Evolutionary conservation across 2,113 vertebrate genomes (phyloP), one percentile per base, ranked within the genome.

Genomic region (Bubo bubo): DNA sequence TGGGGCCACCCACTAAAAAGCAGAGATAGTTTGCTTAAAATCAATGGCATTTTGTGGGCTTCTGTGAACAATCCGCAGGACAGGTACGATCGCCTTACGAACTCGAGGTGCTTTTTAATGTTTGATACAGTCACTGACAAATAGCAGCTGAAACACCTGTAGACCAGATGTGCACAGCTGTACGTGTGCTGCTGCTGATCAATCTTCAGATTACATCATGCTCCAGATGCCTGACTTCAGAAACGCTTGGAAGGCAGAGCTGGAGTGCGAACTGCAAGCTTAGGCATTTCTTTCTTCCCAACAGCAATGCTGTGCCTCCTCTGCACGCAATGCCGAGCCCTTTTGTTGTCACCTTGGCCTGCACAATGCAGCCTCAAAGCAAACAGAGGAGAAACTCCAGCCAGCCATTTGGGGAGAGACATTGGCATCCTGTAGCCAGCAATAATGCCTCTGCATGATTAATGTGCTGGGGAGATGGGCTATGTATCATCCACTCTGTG

Each of bases 101-200:
- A 64, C 55, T 59, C 0, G 1, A 43, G 86, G 82, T 64, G 72
- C 79, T 81, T 91, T 91, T 76, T 72, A 86, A 64, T 26, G 64
- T 80, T 83, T 1, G 2, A 11, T 66, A 35, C 18, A 49, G 68
- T 30, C 81, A 13, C 60, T 84, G 92, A 91, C 76, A 87, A 74
- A 86, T 2, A 74, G 95, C 96, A 95, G 86, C 92, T 3, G 43
- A 64, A 86, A 45, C 96, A 97, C 95, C 96, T 97, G 95, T 7
- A 7, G 66, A 80, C 96, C 97, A 97, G 96, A 96, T 97, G 97
- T 97, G 95, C 58, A 18, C 94, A 97, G 90, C 94, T 97, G 94
- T 90, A 47, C 0, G 23, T 80, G 81, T 66, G 60, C 86, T 45
- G 56, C 77, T 74, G 88, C 28, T 74, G 56, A 81, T 92, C 92